Base-by-base conservation (phyloP, 2,113 vertebrate genomes). In the Hippocampus guttulatus region DNA sequence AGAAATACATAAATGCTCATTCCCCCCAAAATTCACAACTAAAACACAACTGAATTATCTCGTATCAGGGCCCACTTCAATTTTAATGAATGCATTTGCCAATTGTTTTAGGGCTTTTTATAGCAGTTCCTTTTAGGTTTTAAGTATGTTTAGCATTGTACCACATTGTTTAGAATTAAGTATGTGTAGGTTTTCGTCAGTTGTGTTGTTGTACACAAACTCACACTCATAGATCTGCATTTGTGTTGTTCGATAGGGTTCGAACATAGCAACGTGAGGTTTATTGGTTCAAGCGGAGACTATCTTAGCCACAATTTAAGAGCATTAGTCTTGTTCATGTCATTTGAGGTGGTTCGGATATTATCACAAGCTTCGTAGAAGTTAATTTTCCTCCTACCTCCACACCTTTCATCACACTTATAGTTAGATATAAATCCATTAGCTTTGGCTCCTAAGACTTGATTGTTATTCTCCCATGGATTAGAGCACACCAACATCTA, bases 401-500 rank as follows among this genome's bases (percentile, higher is more conserved):
- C 23, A 25, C 3, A 65, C 15, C n/a, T 45, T 25, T 43, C 2
- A 43, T 14, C 38, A 64, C 38, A 16, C 63, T 11, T 64, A 43
- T 38, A 64, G n/a, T 64, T 43, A 64, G 12, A 58, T 15, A 27
- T 16, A 30, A 16, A 33, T 61, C 27, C 58, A 33, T 33, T 27
- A 30, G 25, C 6, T 60, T 60, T 30, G 15, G 27, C 12, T 25
- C 8, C 54, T 21, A 52, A 68, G 61, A 83, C 49, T 57, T 27
- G 72, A 78, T 86, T 71, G 80, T 77, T 70, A 21, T 74, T 52
- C 16, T 75, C 58, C 47, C 67, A 57, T 21, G 73, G 70, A 77
- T 68, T n/a, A 75, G 51, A 76, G 58, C 78, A 41, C 57, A 77
- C 47, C 43, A 75, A 74, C 69, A 73, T 49, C 69, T 72, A 64